A percentile compares a stretch with the other conserved stretches of the same genome.
phyloP scores from a whole-genome alignment of 2,113 vertebrate species.

The Plestiodon gilberti region DNA sequence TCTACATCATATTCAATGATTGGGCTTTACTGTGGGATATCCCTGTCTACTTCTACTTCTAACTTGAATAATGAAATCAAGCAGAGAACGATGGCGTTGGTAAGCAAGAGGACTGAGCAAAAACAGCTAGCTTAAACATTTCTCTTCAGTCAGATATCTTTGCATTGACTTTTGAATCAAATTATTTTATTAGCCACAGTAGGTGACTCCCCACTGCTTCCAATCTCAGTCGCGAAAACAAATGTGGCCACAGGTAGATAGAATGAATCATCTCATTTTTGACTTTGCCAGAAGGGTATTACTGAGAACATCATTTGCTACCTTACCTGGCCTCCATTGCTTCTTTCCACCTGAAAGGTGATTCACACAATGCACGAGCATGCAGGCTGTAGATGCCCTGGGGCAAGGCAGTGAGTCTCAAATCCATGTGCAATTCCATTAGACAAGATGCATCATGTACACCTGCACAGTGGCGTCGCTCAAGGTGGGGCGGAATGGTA shows the following conservation, averaged over 20 bases:
- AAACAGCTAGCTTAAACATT: background rate
- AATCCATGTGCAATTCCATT: background rate
- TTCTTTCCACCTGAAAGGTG: background rate
- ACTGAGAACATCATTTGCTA: background rate
- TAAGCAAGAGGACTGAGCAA: background rate
- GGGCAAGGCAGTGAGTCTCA: background rate
- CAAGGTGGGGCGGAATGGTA: no score
- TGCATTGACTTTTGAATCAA: background rate
- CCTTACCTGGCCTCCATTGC: background rate
- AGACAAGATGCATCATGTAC: background rate
- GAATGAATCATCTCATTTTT: background rate
- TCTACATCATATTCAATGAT: background rate
- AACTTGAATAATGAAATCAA: slow-evolving; percentile 3
- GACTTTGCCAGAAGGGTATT: background rate
- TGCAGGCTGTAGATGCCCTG: background rate
- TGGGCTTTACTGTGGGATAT: background rate
- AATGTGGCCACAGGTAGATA: background rate
- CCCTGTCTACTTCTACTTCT: background rate
- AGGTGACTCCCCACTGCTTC: background rate
- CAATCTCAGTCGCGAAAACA: background rate
- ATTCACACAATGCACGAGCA: background rate
- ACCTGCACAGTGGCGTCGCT: background rate
- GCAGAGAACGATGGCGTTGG: background rate
- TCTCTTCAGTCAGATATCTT: background rate
- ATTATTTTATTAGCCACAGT: background rate